Evolutionary conservation across 2,113 vertebrate genomes (phyloP), one percentile per base, ranked within the genome.

Genomic region (Paraplagusia blochii): DNA sequence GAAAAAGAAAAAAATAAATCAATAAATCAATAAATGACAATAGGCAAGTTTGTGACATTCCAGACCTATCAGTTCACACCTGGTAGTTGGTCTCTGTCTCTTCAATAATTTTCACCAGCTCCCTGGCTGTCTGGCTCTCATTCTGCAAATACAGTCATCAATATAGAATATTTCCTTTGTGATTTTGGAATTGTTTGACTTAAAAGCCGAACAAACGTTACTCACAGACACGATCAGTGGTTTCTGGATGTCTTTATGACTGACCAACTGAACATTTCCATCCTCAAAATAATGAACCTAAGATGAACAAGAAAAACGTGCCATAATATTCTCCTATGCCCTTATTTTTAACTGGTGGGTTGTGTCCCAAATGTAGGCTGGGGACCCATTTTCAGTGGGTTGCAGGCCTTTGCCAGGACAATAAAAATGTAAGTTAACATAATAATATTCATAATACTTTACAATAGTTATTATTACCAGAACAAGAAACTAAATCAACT

Each of bases 221-320:
- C 95, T 95, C 86, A 98, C 96, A 63, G 92, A 91, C 71, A 98
- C 85, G 9, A 87, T 88, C 68, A 98, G 60, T 48, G 93, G 85
- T 66, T 96, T 92, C 85, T 96, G 91, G 53, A 98, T 80, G 46
- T 98, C 95, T 88, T 98, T 98, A 77, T 98, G 95, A 87, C 95
- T 98, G 76, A 98, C 95, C 76, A 98, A 83, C 22, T 98, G 96
- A 53, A 98, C 95, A 1, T 98, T 98, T 57, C 95, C 95, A 76
- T 98, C 95, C 86, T 98, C 96, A 52, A 97, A 98, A 84, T 98
- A 98, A 90, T 98, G 96, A 48, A 98, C 95, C 94, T 96, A 77
- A 7, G 22, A 58, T 18, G 33, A 77, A 47, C 6, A 70, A 0
- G 5, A 33, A 17, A 53, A 1, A 36, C 35, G 15, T 2, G 34